These are phyloP conservation scores for Phoxinus phoxinus DNA, from an alignment of 2,113 vertebrate genomes.

Conservation along the genomic window DNA sequence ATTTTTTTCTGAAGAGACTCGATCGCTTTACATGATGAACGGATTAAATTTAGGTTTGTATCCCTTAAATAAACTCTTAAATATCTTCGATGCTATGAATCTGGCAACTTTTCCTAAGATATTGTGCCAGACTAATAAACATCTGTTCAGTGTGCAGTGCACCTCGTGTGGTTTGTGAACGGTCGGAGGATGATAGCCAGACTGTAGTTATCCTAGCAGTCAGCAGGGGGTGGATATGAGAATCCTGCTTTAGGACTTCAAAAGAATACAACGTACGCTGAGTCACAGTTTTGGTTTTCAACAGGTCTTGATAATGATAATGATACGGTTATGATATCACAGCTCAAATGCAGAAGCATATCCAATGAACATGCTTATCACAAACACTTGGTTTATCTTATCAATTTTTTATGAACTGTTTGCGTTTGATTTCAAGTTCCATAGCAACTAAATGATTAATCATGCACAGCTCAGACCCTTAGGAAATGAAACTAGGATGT, in stretches of 20 bases:
- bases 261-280: background rate
- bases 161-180: background rate
- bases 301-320: background rate
- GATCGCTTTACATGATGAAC: too few relatives aligned
- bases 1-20: too few relatives aligned
- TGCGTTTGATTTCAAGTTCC: background rate
- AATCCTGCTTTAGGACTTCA: background rate
- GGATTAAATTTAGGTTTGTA: too few relatives aligned
- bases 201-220: slow-evolving; percentile 3
- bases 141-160: background rate
- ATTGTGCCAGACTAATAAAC: too few relatives aligned
- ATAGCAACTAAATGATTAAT: slow-evolving; percentile 17
- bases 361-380: background rate
- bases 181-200: background rate
- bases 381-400: background rate
- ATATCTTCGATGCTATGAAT: background rate
- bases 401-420: background rate
- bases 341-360: background rate
- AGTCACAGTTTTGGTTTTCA: background rate
- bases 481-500: slow-evolving; percentile 15
- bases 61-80: background rate
- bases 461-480: background rate
- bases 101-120: background rate
- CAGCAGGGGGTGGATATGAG: slow-evolving; percentile 24
- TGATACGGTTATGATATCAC: background rate